These are phyloP conservation scores for Leucoraja ocellata DNA, from an alignment of 2,797 vertebrate genomes.

Conservation along the genomic window DNA sequence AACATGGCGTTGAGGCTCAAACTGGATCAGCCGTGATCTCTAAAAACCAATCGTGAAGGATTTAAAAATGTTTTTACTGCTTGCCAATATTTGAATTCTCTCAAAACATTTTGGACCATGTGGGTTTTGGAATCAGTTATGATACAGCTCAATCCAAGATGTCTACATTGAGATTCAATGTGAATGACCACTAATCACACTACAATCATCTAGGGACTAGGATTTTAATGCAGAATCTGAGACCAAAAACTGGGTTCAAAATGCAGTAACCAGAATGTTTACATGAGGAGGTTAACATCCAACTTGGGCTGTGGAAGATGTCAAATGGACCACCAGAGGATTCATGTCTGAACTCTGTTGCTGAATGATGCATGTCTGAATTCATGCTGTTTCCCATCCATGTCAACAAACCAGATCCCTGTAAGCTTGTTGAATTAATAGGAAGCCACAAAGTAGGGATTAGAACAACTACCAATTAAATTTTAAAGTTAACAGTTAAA, in stretches of 20 bases:
- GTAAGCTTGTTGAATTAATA: neutral
- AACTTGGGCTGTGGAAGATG: neutral
- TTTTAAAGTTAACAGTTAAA: neutral
- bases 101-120: neutral
- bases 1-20: no score
- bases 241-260: neutral
- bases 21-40: no score
- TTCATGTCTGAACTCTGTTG: neutral
- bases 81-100: neutral
- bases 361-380: no score
- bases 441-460: neutral
- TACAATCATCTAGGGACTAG: neutral
- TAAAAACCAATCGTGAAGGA: no score
- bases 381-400: neutral
- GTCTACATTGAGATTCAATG: neutral
- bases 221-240: neutral
- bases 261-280: neutral
- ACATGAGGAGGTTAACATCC: neutral
- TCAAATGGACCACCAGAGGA: neutral
- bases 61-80: neutral
- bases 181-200: neutral
- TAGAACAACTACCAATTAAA: neutral
- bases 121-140: neutral
- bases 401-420: neutral
- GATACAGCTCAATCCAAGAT: neutral